Conservation (phyloP, 2,888 invertebrate species). For the Apeira syringaria region DNA sequence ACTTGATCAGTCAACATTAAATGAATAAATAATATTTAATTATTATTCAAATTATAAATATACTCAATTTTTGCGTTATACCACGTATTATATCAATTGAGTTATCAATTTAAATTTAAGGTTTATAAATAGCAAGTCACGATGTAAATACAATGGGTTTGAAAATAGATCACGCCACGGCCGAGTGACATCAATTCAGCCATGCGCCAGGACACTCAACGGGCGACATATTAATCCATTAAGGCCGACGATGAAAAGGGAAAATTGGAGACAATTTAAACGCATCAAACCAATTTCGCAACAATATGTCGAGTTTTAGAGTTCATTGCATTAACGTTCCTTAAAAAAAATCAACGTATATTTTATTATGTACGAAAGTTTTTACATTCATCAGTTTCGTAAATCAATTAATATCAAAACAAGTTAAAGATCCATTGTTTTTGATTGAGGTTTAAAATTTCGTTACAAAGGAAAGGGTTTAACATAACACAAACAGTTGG, state of each 20-base stretch:
- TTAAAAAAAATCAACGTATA: too few species aligned
- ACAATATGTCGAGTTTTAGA: too few species aligned
- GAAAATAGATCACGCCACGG: constrained; percentile 60
- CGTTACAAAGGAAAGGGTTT: constrained; percentile 29
- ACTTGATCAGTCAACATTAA: too few species aligned
- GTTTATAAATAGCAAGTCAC: constrained; percentile 20
- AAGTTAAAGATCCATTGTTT: too few species aligned
- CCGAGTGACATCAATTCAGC: constrained; percentile 43
- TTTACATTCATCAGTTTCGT: too few species aligned
- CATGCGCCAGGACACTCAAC: constrained; percentile 31
- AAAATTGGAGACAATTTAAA: constrained; percentile 53
- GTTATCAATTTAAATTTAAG: neutral
- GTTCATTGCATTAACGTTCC: too few species aligned
- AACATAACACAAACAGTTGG: constrained; percentile 55
- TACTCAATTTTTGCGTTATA: neutral
- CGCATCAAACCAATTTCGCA: constrained; percentile 15
- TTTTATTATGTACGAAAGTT: too few species aligned
- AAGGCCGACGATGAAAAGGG: constrained; percentile 46
- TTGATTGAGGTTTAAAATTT: too few species aligned
- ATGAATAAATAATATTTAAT: too few species aligned
- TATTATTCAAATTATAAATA: too few species aligned
- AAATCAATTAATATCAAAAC: too few species aligned
- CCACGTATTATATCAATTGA: neutral
- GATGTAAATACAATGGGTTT: constrained; percentile 29
- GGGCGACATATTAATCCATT: constrained; percentile 66